Percentiles rank a stretch among this genome's conserved stretches.
Conservation (phyloP, 1,140 invertebrate species). For the Drosophila auraria region DNA sequence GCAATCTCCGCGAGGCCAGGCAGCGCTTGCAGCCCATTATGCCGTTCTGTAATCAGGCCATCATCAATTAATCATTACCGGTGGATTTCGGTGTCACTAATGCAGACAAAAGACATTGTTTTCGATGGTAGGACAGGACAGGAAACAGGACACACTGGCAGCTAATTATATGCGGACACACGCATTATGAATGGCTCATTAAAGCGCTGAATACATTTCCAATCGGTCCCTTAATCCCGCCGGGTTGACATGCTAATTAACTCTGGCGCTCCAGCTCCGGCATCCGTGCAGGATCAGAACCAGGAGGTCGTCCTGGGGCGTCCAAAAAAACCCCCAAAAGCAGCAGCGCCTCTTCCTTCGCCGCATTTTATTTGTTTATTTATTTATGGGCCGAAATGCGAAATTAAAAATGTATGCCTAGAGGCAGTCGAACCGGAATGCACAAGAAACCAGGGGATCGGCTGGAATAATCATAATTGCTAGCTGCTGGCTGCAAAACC, state of each 20-base stretch:
- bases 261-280: slow-evolving; percentile 30
- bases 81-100: slow-evolving; percentile 39
- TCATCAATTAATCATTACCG: slow-evolving; percentile 55
- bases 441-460: slow-evolving; percentile 34
- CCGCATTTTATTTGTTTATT: slow-evolving; percentile 55
- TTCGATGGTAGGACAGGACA: slow-evolving; percentile 16
- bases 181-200: slow-evolving; percentile 72
- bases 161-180: slow-evolving; percentile 70
- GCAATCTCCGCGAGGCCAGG: not conserved
- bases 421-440: slow-evolving; percentile 48
- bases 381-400: slow-evolving; percentile 73
- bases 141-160: slow-evolving; percentile 46
- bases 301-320: not conserved
- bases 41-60: slow-evolving; percentile 32
- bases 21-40: not conserved
- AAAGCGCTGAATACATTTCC: slow-evolving; percentile 71
- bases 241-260: slow-evolving; percentile 68
- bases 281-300: slow-evolving; percentile 1
- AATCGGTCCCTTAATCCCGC: slow-evolving; percentile 64
- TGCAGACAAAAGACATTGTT: slow-evolving; percentile 44
- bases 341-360: not conserved
- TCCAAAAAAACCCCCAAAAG: not conserved
- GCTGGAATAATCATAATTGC: slow-evolving; percentile 70
- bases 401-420: slow-evolving; percentile 77
- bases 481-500: slow-evolving; percentile 33